Evolutionary conservation across 1,140 invertebrate species (phyloP).

Genomic region (Drosophila pallidifrons): DNA sequence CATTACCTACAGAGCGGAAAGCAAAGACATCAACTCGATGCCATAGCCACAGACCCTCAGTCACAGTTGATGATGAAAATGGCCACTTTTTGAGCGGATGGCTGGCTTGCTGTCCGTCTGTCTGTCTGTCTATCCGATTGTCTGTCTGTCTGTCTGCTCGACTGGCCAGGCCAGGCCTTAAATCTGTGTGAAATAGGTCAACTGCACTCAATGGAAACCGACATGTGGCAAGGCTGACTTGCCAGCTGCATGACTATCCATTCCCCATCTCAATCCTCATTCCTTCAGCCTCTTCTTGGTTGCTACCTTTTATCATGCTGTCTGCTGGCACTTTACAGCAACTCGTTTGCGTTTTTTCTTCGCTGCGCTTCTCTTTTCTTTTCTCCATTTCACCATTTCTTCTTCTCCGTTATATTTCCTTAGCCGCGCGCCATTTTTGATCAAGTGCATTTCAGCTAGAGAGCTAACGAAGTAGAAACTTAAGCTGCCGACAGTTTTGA

Average conservation of each 20-base stretch:
- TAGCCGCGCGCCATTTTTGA: slow-evolving; percentile 67
- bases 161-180: slow-evolving; percentile 24
- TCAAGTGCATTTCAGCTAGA: slow-evolving; percentile 71
- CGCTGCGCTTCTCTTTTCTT: too few relatives aligned
- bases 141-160: slow-evolving; percentile 16
- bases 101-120: slow-evolving; percentile 6
- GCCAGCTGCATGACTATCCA: slow-evolving; percentile 30
- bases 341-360: slow-evolving; percentile 36
- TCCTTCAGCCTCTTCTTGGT: neutral
- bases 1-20: slow-evolving; percentile 63
- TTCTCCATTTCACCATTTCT: slow-evolving; percentile 10
- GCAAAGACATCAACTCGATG: slow-evolving; percentile 56
- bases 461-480: slow-evolving; percentile 74
- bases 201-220: slow-evolving; percentile 65
- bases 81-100: slow-evolving; percentile 48
- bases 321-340: slow-evolving; percentile 38
- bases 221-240: slow-evolving; percentile 59
- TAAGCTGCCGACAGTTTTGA: slow-evolving; percentile 39
- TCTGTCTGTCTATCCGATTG: slow-evolving; percentile 15
- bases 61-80: slow-evolving; percentile 57
- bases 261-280: neutral
- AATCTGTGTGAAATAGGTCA: slow-evolving; percentile 66
- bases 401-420: slow-evolving; percentile 19
- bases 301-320: slow-evolving; percentile 8
- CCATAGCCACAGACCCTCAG: neutral